Evolutionary conservation across 2,888 invertebrate species (phyloP).

Genomic region (Drosophila nr. perissopoda): DNA sequence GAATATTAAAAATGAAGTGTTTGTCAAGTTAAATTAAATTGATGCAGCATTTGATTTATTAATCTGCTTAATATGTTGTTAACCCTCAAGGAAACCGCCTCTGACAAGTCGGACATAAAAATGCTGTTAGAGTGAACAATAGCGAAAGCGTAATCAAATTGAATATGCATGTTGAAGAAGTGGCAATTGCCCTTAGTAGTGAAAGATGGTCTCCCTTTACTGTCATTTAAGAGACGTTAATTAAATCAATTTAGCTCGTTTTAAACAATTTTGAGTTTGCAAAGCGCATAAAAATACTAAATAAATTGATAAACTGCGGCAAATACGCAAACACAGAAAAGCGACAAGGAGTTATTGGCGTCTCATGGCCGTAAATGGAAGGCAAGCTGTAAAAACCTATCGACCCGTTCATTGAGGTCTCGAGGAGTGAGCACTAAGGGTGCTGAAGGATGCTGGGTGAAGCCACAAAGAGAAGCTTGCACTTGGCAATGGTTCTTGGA

Average conservation of each 20-base stretch:
- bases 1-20: background rate
- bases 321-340: constrained; percentile 51
- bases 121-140: constrained; percentile 15
- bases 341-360: constrained; percentile 47
- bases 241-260: constrained; percentile 68
- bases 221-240: constrained; percentile 64
- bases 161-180: constrained; percentile 48
- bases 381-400: constrained; percentile 59
- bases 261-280: constrained; percentile 56
- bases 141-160: constrained; percentile 14
- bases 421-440: constrained; percentile 17
- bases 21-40: background rate
- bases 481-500: constrained; percentile 32
- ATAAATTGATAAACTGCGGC: constrained; percentile 75
- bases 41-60: constrained; percentile 7
- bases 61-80: background rate
- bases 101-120: constrained; percentile 15
- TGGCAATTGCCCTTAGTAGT: constrained; percentile 13
- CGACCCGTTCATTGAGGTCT: constrained; percentile 53
- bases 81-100: constrained; percentile 10
- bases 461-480: constrained; percentile 50
- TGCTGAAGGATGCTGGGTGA: constrained; percentile 8
- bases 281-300: constrained; percentile 70
- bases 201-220: constrained; percentile 36
- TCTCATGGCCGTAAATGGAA: constrained; percentile 58